phyloP scores from a whole-genome alignment of 2,888 invertebrate genomes.

The Netelia virgata region DNA sequence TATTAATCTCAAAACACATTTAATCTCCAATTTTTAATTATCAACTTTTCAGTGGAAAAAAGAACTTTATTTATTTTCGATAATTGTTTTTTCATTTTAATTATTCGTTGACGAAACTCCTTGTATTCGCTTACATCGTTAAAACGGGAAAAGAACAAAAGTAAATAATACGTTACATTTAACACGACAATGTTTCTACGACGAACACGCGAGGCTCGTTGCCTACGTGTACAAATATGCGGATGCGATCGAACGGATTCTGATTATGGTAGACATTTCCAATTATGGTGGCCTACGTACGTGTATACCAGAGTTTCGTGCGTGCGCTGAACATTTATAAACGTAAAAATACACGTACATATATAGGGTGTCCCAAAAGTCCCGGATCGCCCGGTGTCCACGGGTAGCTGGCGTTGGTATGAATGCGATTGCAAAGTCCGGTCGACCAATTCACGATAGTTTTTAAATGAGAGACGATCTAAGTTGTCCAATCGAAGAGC shows the following conservation, averaged over 20 bases:
- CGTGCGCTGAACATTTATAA: not conserved
- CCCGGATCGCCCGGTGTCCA: not conserved
- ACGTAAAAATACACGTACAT: not conserved
- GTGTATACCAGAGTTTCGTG: not conserved
- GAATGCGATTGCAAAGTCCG: too few species aligned
- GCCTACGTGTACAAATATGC: not conserved
- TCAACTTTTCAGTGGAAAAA: too few species aligned
- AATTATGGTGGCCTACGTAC: not conserved
- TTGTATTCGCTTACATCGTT: not conserved
- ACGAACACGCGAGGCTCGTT: slow-evolving; percentile 12
- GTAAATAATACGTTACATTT: slow-evolving; percentile 6
- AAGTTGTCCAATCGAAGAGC: too few species aligned
- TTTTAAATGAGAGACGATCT: too few species aligned
- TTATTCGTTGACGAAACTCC: too few species aligned
- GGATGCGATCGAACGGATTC: slow-evolving; percentile 18
- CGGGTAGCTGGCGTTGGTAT: too few species aligned
- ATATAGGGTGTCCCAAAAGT: too few species aligned
- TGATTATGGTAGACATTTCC: slow-evolving; percentile 12
- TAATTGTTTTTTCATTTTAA: too few species aligned
- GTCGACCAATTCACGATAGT: too few species aligned
- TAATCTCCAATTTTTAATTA: too few species aligned
- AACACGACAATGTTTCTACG: slow-evolving; percentile 16
- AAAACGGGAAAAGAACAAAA: not conserved
- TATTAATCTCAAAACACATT: too few species aligned
- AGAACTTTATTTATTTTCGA: too few species aligned